Evolutionary conservation across 2,797 vertebrate genomes (phyloP), one percentile per base, ranked within the genome.

Genomic region (Liasis olivaceus): DNA sequence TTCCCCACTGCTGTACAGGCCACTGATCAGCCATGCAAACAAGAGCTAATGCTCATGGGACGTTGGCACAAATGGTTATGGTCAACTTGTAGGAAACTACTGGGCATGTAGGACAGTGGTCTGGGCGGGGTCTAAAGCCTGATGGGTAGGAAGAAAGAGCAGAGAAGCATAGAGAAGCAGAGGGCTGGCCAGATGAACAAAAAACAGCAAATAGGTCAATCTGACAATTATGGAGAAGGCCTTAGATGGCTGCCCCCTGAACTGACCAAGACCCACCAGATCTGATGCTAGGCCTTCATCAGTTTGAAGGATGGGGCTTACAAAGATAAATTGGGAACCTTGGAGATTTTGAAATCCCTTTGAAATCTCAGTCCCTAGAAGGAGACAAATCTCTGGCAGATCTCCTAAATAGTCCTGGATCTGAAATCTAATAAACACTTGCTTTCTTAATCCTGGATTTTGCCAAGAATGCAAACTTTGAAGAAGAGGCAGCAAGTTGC

Each of bases 1-100:
- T 95, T 96, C 96, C 94, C 93, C 90, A 93, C 85, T 96, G 89
- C 92, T 91, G 42, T 95, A 94, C 2, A 58, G 17, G 22, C n/a
- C 4, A 42, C 12, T 24, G 12, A 5, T 66, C 56, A 54, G 26
- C 31, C 12, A 58, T 20, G 26, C 6, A 2, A 54, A 1, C 0
- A 17, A 42, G 72, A 20, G 28, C 47, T 7, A 36, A 58, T 56
- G 15, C 14, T 2, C 13, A 42, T 24, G 17, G 1, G 24, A 51
- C 0, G 22, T 56, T 26, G 42, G 31, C 13, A 5, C 12, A 15
- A n/a, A 36, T 0, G 2, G 28, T 3, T n/a, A 54, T 11, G 36
- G 24, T 63, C 13, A 8, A 42, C 5, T 3, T 14, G 22, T 6
- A 14, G 62, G 47, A 72, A 87, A 87, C 4, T 47, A 51, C 36